phyloP scores from a whole-genome alignment of 2,888 invertebrate genomes.

The Synergus umbraculus region DNA sequence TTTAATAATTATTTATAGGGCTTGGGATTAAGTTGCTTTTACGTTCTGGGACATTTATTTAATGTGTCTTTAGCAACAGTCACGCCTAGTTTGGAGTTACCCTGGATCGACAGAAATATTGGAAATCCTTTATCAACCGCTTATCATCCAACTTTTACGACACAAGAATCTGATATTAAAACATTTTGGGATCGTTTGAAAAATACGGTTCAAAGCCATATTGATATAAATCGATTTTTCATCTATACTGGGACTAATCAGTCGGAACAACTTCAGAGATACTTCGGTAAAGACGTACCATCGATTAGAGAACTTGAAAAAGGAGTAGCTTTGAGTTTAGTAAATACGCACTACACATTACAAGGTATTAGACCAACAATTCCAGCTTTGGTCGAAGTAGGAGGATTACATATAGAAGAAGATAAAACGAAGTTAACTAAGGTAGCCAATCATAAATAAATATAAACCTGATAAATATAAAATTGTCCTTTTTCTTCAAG shows the following conservation, averaged over 20 bases:
- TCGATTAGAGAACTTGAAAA: conserved; percentile 75
- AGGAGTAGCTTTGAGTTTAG: conserved; percentile 77
- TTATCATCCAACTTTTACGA: conserved; percentile 42
- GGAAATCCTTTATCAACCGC: conserved; percentile 61
- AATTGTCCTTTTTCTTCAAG: too few species aligned
- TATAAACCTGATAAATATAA: too few species aligned
- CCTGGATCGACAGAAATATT: conserved; percentile 56
- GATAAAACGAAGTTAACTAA: conserved; percentile 30
- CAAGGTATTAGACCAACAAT: conserved; percentile 77
- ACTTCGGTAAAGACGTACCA: conserved; percentile 67
- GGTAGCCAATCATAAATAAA: too few species aligned
- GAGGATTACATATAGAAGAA: conserved; percentile 78
- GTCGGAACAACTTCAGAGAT: conserved; percentile 54
- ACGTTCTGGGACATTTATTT: conserved; percentile 57
- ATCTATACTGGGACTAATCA: conserved; percentile 39
- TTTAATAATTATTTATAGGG: conserved; percentile 45
- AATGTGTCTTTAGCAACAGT: conserved; percentile 59
- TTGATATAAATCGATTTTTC: conserved; percentile 40
- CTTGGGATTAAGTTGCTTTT: conserved; percentile 60
- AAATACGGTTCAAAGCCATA: conserved; percentile 49
- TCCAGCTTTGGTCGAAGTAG: conserved; percentile 78
- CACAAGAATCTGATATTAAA: conserved; percentile 14
- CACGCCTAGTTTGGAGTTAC: conserved; percentile 48
- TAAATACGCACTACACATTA: conserved; percentile 78
- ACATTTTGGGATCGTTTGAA: conserved; percentile 60